Conservation (phyloP, 2,888 invertebrate genomes). For the Anorthoa munda region DNA sequence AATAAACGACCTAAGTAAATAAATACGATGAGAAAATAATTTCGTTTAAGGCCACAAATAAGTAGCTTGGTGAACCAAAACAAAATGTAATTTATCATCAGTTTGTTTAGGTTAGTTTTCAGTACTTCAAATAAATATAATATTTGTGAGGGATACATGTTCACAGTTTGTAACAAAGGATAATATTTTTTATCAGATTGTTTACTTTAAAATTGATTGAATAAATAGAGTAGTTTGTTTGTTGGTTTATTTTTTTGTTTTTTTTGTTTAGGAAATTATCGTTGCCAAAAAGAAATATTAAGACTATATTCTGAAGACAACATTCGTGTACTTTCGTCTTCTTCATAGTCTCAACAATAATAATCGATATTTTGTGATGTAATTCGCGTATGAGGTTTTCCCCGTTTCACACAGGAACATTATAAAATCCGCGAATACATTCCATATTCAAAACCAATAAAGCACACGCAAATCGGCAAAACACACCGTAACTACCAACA, state of each 20-base stretch:
- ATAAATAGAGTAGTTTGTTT: no score
- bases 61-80: neutral
- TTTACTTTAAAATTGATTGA: slow-evolving; percentile 11
- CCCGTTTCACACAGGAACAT: neutral
- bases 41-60: no score
- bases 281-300: no score
- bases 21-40: no score
- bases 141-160: neutral
- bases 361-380: no score
- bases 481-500: neutral
- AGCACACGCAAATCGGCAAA: slow-evolving; percentile 1
- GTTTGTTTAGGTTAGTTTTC: slow-evolving; percentile 20
- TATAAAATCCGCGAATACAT: no score
- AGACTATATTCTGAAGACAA: no score
- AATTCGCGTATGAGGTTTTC: neutral
- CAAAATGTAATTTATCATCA: neutral
- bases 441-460: neutral
- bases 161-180: neutral
- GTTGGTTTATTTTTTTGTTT: neutral
- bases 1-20: no score
- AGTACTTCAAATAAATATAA: slow-evolving; percentile 24
- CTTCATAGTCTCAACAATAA: no score
- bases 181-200: neutral
- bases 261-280: no score
- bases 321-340: no score